A percentile compares a stretch with the other conserved stretches of the same genome.
These are phyloP conservation scores for Ceratoteleas bidentatus DNA, from an alignment of 1,140 invertebrate genomes.

Conservation along the genomic window DNA sequence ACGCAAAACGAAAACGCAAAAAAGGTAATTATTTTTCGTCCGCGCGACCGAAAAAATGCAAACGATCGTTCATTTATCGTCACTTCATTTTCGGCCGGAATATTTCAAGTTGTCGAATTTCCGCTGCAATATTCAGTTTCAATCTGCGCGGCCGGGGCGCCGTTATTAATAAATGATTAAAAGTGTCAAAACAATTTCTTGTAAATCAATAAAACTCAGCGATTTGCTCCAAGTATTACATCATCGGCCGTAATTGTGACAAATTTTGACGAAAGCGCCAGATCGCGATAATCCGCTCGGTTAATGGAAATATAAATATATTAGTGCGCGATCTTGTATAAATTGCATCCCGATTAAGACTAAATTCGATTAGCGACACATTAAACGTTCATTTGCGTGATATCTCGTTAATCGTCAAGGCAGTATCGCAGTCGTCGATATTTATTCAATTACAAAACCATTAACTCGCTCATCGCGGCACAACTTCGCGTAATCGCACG, in stretches of 20 bases:
- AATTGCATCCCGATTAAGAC: slow-evolving; percentile 67
- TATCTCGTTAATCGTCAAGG: slow-evolving; percentile 67
- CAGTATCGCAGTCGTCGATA: slow-evolving; percentile 62
- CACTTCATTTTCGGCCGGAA: slow-evolving; percentile 41
- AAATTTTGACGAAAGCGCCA: slow-evolving; percentile 51
- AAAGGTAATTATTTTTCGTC: slow-evolving; percentile 10
- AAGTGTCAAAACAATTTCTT: slow-evolving; percentile 64
- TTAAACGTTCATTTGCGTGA: slow-evolving; percentile 67
- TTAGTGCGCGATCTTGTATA: slow-evolving; percentile 66
- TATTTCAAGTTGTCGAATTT: slow-evolving; percentile 44
- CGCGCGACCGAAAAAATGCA: slow-evolving; percentile 18
- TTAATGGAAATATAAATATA: slow-evolving; percentile 68
- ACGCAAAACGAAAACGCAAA: not conserved
- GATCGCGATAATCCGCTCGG: slow-evolving; percentile 52
- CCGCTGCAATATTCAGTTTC: slow-evolving; percentile 46
- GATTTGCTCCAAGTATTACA: slow-evolving; percentile 52
- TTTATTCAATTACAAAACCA: slow-evolving; percentile 69
- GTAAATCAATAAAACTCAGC: slow-evolving; percentile 52
- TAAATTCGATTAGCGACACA: slow-evolving; percentile 64
- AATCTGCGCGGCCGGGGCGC: slow-evolving; percentile 28
- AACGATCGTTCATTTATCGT: slow-evolving; percentile 42
- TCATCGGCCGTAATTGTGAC: slow-evolving; percentile 49
- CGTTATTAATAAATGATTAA: slow-evolving; percentile 59
- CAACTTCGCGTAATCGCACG: slow-evolving; percentile 58
- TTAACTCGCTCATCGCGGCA: slow-evolving; percentile 61